Evolutionary conservation across 2,797 vertebrate species (phyloP).

Genomic region (Pogoniulus pusillus): DNA sequence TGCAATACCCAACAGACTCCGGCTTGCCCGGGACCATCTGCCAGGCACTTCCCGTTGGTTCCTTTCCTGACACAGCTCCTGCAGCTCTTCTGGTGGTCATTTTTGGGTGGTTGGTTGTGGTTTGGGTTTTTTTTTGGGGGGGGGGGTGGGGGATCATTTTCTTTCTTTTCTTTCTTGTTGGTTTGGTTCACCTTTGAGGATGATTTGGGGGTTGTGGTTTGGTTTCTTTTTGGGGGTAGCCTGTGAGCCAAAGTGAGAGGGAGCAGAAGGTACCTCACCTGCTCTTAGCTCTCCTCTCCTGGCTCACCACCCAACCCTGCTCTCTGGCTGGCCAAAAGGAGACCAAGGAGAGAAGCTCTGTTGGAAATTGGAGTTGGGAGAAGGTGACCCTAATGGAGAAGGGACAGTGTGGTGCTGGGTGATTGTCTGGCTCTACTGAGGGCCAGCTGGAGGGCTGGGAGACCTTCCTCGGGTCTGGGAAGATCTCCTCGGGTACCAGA

Average conservation of each 20-base stretch:
- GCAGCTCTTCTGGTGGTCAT: neutral
- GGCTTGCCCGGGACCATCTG: neutral
- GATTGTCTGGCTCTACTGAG: rapidly evolving
- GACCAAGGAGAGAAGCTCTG: neutral
- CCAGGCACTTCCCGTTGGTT: neutral
- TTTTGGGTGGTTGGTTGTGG: neutral
- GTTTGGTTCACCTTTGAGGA: too few species aligned
- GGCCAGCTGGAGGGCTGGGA: neutral
- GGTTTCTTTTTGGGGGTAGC: neutral
- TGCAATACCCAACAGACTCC: slow-evolving; percentile 51
- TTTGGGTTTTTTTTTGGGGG: too few species aligned
- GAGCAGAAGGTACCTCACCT: neutral
- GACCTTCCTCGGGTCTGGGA: too few species aligned
- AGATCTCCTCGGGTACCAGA: too few species aligned
- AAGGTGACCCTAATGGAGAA: neutral
- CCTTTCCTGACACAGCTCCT: neutral
- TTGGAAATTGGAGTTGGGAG: neutral
- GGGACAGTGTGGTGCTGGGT: rapidly evolving
- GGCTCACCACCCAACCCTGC: neutral
- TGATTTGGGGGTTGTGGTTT: too few species aligned
- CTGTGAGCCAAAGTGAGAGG: slow-evolving; percentile 40
- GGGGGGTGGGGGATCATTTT: too few species aligned
- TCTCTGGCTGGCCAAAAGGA: neutral
- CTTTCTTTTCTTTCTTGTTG: neutral
- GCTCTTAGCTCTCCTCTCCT: neutral